phyloP scores from a whole-genome alignment of 1,140 invertebrate genomes.

The Coptotermes formosanus region DNA sequence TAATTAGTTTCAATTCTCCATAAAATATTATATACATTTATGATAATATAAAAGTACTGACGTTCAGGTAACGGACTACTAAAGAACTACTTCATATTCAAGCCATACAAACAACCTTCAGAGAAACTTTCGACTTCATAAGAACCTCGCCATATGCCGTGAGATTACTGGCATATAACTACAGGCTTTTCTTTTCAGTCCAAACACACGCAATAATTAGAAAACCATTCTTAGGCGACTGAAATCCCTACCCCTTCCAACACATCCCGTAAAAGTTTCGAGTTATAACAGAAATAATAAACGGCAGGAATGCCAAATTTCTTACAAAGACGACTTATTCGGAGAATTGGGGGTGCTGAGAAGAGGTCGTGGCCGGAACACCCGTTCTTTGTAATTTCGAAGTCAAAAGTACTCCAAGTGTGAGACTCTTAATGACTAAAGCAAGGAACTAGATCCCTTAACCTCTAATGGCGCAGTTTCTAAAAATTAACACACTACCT shows the following conservation, averaged over 20 bases:
- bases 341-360: not conserved
- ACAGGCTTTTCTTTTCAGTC: not conserved
- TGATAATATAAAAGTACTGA: no score
- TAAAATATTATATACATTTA: no score
- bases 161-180: not conserved
- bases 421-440: not conserved
- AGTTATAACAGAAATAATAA: not conserved
- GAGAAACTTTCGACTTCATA: not conserved
- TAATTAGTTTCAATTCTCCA: no score
- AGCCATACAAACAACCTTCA: not conserved
- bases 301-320: not conserved
- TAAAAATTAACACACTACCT: not conserved
- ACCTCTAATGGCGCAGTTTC: not conserved
- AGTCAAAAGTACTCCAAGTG: not conserved
- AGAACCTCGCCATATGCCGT: not conserved
- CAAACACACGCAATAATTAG: not conserved
- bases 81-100: not conserved
- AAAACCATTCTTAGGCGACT: not conserved
- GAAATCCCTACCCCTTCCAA: not conserved
- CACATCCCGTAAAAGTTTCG: not conserved
- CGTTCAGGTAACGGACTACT: not conserved
- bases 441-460: not conserved
- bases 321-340: not conserved
- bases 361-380: not conserved
- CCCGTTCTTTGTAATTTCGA: not conserved